Evolutionary conservation across 1,140 invertebrate species (phyloP), one percentile per base, ranked within the genome.

Genomic region (Acromyrmex charruanus): DNA sequence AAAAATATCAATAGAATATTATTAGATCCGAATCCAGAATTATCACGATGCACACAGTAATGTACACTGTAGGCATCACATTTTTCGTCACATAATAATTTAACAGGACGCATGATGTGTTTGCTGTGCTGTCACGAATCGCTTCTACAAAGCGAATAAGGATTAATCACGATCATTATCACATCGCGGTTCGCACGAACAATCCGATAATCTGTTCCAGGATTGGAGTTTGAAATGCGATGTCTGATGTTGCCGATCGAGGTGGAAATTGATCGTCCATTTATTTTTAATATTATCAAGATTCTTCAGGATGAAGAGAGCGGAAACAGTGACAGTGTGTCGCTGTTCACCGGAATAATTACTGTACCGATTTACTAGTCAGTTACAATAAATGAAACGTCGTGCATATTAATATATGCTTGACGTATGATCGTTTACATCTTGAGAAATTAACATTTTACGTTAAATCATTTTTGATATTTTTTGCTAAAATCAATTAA

Each of bases 211-310:
- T 82, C 63, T 86, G 63, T 87, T 89, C 61, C 59, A 89, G 87
- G 39, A 77, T 5, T 86, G 14, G 4, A 4, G 51, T 1, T 77
- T 0, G 12, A 28, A 61, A 0, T 16, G 21, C 88, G 86, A 53
- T 87, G 68, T 63, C 39, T 85, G 69, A 14, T 4, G 21, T 14
- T 14, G n/a, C 12, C 0, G 12, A 9, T 1, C 10, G 1, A 18
- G 9, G 16, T 89, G 63, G 44, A 10, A 6, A 87, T 91, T 25
- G 75, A 92, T 59, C 88, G 71, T 71, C 88, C 91, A 0, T 92
- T 89, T 66, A 5, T 88, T n/a, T 92, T 87, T 84, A 85, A 39
- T 39, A 91, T 92, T 65, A 31, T 61, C 63, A 71, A 16, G 14
- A 16, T 31, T 71, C 12, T 71, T n/a, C 25, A 59, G 16, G 31